Evolutionary conservation across 2,797 vertebrate genomes (phyloP).

Genomic region (Brachymystax lenok): DNA sequence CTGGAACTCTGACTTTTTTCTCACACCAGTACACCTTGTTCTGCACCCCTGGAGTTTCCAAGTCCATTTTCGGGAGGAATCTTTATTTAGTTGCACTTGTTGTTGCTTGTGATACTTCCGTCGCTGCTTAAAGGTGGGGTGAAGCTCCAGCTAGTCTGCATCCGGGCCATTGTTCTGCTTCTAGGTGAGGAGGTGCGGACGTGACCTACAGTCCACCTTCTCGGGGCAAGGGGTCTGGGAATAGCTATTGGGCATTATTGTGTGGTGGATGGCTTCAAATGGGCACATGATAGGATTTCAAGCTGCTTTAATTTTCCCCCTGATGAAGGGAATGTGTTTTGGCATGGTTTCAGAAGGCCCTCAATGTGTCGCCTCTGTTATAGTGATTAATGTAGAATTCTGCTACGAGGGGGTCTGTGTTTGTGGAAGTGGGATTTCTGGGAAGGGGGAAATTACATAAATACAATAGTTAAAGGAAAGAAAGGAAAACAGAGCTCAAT

Average conservation of each 20-base stretch:
- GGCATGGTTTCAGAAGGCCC: constrained; percentile 34
- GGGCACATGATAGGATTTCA: constrained; percentile 51
- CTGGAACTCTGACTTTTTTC: background rate
- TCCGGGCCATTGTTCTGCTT: constrained; percentile 73
- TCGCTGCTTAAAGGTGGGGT: constrained; percentile 47
- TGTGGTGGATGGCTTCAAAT: constrained; percentile 23
- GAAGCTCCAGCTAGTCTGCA: constrained; percentile 27
- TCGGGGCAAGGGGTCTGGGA: constrained; percentile 58
- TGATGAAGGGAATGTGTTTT: constrained; percentile 41
- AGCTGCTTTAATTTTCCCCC: constrained; percentile 41
- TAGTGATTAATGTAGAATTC: constrained; percentile 38
- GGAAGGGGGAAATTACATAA: constrained; percentile 36
- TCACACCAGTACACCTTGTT: background rate
- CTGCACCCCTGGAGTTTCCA: constrained; percentile 8
- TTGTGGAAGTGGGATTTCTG: constrained; percentile 46
- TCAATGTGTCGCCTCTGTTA: constrained; percentile 39
- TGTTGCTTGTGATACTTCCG: constrained; percentile 20
- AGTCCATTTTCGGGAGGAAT: constrained; percentile 19
- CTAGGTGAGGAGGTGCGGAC: constrained; percentile 62
- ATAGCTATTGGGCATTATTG: constrained; percentile 31
- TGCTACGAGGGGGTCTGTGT: constrained; percentile 32
- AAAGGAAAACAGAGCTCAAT: constrained; percentile 41
- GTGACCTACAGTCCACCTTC: constrained; percentile 55
- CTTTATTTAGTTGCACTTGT: constrained; percentile 29
- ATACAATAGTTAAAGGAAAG: constrained; percentile 41